Conservation (phyloP, 2,797 vertebrate genomes). For the Semotilus atromaculatus region DNA sequence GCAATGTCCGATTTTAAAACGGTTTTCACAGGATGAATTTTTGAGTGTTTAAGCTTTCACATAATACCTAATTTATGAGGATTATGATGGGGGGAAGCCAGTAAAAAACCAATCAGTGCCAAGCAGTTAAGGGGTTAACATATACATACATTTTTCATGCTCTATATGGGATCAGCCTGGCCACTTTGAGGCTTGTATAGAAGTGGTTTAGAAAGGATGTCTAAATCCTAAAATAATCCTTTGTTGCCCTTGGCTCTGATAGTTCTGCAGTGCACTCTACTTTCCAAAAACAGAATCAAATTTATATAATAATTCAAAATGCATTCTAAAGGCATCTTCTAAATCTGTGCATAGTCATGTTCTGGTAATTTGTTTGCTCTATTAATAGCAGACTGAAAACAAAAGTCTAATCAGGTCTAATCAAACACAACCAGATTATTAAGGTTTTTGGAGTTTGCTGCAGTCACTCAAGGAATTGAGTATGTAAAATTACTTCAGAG, state of each 20-base stretch:
- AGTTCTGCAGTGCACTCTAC: not conserved
- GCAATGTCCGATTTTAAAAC: not conserved
- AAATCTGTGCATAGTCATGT: constrained; percentile 9
- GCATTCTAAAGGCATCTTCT: constrained; percentile 29
- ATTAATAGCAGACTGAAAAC: not conserved
- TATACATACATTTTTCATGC: not conserved
- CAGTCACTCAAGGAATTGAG: not conserved
- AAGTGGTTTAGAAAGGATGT: constrained; percentile 17
- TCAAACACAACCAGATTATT: not conserved
- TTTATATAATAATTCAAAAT: constrained; percentile 25
- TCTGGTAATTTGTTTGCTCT: not conserved
- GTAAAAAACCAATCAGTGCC: not conserved
- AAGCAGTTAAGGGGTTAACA: not conserved
- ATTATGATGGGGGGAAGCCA: not conserved
- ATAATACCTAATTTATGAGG: not conserved
- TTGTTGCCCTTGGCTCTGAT: constrained; percentile 36
- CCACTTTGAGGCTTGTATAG: constrained; percentile 2
- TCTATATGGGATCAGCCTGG: not conserved
- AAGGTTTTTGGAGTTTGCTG: not conserved
- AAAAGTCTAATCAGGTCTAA: not conserved
- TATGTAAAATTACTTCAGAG: not conserved
- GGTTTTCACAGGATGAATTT: not conserved
- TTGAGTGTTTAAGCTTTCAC: not conserved
- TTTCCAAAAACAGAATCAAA: constrained; percentile 20
- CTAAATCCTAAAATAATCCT: constrained; percentile 38